Evolutionary conservation across 2,888 invertebrate genomes (phyloP).

Genomic region (Pherbina coryleti): DNA sequence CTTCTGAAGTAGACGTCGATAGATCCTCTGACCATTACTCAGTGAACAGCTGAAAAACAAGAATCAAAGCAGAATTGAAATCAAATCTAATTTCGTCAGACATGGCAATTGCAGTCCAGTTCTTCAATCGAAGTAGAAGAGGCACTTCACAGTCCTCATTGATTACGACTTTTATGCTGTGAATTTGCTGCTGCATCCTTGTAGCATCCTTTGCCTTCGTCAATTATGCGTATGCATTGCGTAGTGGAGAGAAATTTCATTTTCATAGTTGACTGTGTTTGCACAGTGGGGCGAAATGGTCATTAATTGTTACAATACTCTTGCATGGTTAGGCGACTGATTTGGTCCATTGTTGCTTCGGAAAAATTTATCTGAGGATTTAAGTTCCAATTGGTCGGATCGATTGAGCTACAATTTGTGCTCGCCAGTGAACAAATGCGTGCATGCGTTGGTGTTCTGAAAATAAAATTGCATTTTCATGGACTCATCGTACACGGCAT

Average conservation of each 20-base stretch:
- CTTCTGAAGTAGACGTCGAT: too few relatives aligned
- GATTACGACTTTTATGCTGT: constrained; percentile 14
- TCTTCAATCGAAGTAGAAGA: neutral
- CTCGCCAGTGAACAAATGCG: constrained; percentile 29
- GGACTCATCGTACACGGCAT: constrained; percentile 58
- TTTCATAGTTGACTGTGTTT: neutral
- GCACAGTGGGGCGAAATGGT: constrained; percentile 26
- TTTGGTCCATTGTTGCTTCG: neutral
- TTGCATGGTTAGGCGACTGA: neutral
- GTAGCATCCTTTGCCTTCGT: constrained; percentile 5
- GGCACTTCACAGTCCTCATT: neutral
- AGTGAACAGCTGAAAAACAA: neutral
- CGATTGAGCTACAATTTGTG: constrained; percentile 44
- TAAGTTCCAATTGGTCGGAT: constrained; percentile 43
- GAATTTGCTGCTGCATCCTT: neutral
- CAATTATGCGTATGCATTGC: constrained; percentile 22
- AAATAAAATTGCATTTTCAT: constrained; percentile 69
- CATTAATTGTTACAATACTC: constrained; percentile 43
- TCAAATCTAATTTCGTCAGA: neutral
- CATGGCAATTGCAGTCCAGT: neutral
- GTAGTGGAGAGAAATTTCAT: neutral
- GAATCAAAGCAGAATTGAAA: neutral
- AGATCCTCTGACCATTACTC: neutral
- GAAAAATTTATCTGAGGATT: constrained; percentile 32
- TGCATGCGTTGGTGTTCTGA: constrained; percentile 42